Conservation (phyloP, 2,113 vertebrate genomes). For the Pangasianodon hypophthalmus region DNA sequence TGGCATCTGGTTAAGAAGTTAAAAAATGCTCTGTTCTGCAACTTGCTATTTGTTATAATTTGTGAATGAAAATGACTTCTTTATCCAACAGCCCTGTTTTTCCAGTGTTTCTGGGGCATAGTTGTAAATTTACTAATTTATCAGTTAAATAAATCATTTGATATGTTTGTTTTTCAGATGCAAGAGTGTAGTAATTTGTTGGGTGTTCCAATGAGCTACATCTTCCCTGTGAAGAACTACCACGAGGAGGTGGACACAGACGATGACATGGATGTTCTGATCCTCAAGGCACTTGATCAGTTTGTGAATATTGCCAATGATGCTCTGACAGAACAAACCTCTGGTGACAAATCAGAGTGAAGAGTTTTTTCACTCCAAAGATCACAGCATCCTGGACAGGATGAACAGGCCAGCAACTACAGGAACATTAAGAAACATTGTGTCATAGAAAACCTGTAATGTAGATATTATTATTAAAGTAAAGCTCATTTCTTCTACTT, state of each 20-base stretch:
- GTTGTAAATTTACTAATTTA: neutral
- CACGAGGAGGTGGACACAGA: slow-evolving; percentile 6
- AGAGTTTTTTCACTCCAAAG: neutral
- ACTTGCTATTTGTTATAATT: too few species aligned
- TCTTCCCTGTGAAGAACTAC: slow-evolving; percentile 50
- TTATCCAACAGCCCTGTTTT: too few species aligned
- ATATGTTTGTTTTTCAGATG: neutral
- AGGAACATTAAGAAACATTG: too few species aligned
- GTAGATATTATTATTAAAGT: too few species aligned
- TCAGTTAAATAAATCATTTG: neutral
- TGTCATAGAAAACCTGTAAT: too few species aligned
- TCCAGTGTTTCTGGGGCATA: too few species aligned
- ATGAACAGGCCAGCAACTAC: too few species aligned
- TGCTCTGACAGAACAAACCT: neutral
- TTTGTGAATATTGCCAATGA: slow-evolving; percentile 23
- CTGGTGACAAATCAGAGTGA: neutral
- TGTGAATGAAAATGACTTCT: too few species aligned
- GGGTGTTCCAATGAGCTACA: slow-evolving; percentile 14
- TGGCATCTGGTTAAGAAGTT: neutral
- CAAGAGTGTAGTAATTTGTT: neutral
- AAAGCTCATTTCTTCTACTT: too few species aligned
- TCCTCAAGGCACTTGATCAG: slow-evolving; percentile 33
- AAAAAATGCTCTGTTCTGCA: too few species aligned
- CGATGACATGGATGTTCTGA: slow-evolving; percentile 3
- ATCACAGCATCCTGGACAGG: too few species aligned